Percentiles rank a stretch among this genome's conserved stretches.
These are phyloP conservation scores for Mystacornis crossleyi DNA, from an alignment of 2,113 vertebrate species.

Conservation along the genomic window DNA sequence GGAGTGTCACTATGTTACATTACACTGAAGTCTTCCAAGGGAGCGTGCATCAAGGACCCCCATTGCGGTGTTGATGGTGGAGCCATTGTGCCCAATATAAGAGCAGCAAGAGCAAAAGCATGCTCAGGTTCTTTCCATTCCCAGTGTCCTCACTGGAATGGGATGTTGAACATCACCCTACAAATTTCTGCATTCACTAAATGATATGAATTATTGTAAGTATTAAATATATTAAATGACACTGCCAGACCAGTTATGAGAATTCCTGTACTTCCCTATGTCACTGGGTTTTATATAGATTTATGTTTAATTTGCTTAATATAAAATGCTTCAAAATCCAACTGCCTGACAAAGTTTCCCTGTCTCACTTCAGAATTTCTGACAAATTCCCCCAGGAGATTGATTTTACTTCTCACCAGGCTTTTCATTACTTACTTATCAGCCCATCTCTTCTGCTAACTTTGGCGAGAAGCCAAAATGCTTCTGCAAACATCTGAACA, in stretches of 20 bases:
- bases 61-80: fast-evolving
- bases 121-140: not conserved
- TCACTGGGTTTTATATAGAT: not conserved
- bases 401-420: not conserved
- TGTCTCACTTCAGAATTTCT: not conserved
- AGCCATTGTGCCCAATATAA: fast-evolving
- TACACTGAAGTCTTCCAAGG: not conserved
- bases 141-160: not conserved
- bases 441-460: not conserved
- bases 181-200: not conserved
- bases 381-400: not conserved
- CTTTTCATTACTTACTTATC: not conserved
- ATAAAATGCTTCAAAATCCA: not conserved
- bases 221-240: not conserved
- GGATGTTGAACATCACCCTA: not conserved
- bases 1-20: not conserved
- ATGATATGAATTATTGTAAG: not conserved
- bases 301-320: not conserved
- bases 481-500: not conserved
- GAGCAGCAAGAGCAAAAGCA: not conserved
- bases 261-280: not conserved
- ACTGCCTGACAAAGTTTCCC: not conserved
- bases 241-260: not conserved
- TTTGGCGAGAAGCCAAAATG: not conserved
- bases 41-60: not conserved